These are phyloP conservation scores for Ianthella basta DNA, from an alignment of 37 sponge, comb jelly and placozoan species.

Conservation along the genomic window DNA sequence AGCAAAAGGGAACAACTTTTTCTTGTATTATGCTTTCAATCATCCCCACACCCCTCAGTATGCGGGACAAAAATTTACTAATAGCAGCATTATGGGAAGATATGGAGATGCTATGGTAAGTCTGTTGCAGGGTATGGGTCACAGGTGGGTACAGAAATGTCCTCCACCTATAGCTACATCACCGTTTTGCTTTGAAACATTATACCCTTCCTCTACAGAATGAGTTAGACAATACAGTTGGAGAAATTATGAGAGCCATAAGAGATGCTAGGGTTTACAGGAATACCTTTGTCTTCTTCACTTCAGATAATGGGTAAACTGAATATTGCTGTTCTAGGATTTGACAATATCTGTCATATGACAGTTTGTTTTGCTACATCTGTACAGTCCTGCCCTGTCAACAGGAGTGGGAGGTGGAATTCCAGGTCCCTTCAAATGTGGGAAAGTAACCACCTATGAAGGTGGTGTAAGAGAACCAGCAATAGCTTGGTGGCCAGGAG, in stretches of 20 bases:
- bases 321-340: neutral
- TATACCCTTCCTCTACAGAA: neutral
- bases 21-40: constrained; percentile 69
- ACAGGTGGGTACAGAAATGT: too few species aligned
- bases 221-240: constrained; percentile 65
- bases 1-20: constrained; percentile 56
- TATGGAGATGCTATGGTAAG: constrained; percentile 72
- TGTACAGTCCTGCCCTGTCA: constrained; percentile 47
- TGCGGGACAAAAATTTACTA: constrained; percentile 51
- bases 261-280: constrained; percentile 18
- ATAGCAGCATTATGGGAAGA: constrained; percentile 59
- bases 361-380: too few species aligned
- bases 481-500: constrained; percentile 77
- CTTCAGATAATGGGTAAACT: constrained; percentile 63
- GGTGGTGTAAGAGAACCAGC: constrained; percentile 72
- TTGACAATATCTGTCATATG: too few species aligned
- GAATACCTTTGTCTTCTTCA: constrained; percentile 66
- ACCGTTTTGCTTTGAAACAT: too few species aligned
- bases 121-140: too few species aligned
- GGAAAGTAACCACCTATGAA: constrained; percentile 74
- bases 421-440: constrained; percentile 68
- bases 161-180: too few species aligned
- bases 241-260: constrained; percentile 38
- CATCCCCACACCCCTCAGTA: constrained; percentile 77
- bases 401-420: constrained; percentile 44